phyloP scores from a whole-genome alignment of 2,113 vertebrate genomes.

The Thomomys bottae region DNA sequence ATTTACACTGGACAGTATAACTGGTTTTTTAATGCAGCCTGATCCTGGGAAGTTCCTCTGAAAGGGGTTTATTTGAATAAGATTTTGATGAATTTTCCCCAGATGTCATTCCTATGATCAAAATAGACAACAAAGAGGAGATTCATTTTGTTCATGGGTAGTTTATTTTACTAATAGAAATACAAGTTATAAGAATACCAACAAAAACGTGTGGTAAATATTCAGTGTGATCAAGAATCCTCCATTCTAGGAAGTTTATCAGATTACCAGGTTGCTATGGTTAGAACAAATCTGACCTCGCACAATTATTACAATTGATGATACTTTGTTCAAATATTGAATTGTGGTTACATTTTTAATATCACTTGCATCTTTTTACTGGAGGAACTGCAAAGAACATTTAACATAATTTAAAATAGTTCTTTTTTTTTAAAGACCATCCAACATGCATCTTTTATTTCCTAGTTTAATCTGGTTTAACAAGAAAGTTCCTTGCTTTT shows the following conservation, averaged over 20 bases:
- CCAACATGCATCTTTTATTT: neutral
- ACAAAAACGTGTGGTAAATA: neutral
- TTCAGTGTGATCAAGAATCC: neutral
- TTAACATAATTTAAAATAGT: neutral
- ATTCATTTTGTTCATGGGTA: neutral
- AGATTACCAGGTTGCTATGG: neutral
- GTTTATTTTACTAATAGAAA: neutral
- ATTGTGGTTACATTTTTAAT: neutral
- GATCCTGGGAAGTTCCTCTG: too few relatives aligned
- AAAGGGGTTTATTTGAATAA: neutral
- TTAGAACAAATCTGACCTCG: neutral
- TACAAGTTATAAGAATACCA: neutral
- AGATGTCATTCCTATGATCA: neutral
- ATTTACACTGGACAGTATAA: neutral
- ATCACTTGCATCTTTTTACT: conserved; percentile 2
- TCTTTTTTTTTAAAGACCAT: neutral
- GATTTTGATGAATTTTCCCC: neutral
- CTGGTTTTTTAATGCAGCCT: too few relatives aligned
- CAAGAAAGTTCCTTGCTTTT: conserved; percentile 21
- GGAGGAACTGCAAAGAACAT: conserved; percentile 17
- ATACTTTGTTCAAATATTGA: neutral
- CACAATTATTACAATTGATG: neutral
- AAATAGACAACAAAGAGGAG: neutral
- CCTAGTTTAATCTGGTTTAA: neutral
- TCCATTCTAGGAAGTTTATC: neutral